Percentiles rank a stretch among this genome's conserved stretches.
These are phyloP conservation scores for Neoitamus cyanurus DNA, from an alignment of 2,888 invertebrate species.

Conservation along the genomic window DNA sequence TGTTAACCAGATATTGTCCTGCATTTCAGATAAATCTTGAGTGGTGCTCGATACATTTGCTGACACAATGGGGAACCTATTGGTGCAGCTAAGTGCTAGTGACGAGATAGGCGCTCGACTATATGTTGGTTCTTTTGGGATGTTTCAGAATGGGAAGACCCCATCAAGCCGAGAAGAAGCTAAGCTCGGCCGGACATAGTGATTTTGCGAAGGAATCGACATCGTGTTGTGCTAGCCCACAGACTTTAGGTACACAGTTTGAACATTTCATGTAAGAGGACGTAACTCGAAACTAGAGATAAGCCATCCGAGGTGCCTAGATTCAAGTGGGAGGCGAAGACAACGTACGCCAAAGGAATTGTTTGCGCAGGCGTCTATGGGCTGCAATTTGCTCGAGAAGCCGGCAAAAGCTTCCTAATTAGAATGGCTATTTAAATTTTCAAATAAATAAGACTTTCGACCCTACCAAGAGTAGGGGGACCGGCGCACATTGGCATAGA, in stretches of 20 bases:
- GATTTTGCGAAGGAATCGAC: slow-evolving; percentile 7
- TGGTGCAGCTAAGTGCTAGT: slow-evolving; percentile 20
- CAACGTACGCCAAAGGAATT: background rate
- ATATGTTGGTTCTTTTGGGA: background rate
- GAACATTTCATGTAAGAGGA: slow-evolving; percentile 9
- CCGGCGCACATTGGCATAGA: no score
- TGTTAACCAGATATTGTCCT: slow-evolving; percentile 43
- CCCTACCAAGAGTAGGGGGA: background rate
- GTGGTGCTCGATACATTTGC: slow-evolving; percentile 39
- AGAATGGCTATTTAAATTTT: background rate
- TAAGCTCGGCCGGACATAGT: background rate
- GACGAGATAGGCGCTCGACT: background rate
- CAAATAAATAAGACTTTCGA: background rate
- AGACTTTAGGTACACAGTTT: slow-evolving; percentile 21
- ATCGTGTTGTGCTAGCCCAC: slow-evolving; percentile 36
- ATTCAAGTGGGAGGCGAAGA: slow-evolving; percentile 22
- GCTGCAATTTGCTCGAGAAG: background rate
- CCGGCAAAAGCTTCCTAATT: background rate
- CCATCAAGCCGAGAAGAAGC: background rate
- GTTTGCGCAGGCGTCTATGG: background rate
- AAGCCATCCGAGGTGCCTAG: background rate
- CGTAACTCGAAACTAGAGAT: slow-evolving; percentile 35
- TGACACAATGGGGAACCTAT: slow-evolving; percentile 38
- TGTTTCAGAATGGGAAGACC: slow-evolving; percentile 14
- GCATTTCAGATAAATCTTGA: slow-evolving; percentile 40